Base-by-base conservation (phyloP, 53 echinoderm and acorn worm species). In the Temnopleurus reevesii region DNA sequence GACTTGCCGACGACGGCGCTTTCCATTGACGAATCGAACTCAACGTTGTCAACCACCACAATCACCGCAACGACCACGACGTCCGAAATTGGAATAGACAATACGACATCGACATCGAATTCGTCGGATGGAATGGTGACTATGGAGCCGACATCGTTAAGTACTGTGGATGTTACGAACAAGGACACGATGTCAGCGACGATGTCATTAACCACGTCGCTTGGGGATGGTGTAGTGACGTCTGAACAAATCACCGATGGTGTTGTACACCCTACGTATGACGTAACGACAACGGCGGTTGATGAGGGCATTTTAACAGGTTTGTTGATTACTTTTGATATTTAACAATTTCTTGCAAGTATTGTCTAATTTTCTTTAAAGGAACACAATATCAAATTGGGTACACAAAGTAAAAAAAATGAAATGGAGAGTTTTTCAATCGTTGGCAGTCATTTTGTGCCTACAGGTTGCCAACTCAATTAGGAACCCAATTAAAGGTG, bases 271-370 rank as follows among this genome's bases (percentile, higher is more conserved):
- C 46, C 79, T 29, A 49, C 30, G 8, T 49, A 47, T 26, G 79
- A 79, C 30, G 5, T 79, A 2, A 79, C 49, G 1, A 79, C 79
- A 5, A 41, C 49, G 28, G 79, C n/a, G 2, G 71, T n/a, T 63
- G 63, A 63, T 38, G 71, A 41, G 8, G 71, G 43, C 41, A 71
- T 71, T n/a, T 71, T 71, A n/a, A 71, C 71, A 71, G 71, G 71
- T 71, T 17, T 34, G 65, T 17, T 15, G 4, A 10, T 34, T 65
- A 8, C 34, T 30, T 63, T 63, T 5, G 10, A 31, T 34, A 5
- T 58, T 58, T 58, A 13, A 1, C 12, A 33, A 10, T 34, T 31
- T 49, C 25, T 12, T 34, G 2, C 33, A n/a, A n/a, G n/a, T n/a
- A n/a, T n/a, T n/a, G n/a, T n/a, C n/a, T n/a, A n/a, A n/a, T n/a